A percentile compares a stretch with the other conserved stretches of the same genome.
These are phyloP conservation scores for Leucoptera coffeella DNA, from an alignment of 2,888 invertebrate species.

Conservation along the genomic window DNA sequence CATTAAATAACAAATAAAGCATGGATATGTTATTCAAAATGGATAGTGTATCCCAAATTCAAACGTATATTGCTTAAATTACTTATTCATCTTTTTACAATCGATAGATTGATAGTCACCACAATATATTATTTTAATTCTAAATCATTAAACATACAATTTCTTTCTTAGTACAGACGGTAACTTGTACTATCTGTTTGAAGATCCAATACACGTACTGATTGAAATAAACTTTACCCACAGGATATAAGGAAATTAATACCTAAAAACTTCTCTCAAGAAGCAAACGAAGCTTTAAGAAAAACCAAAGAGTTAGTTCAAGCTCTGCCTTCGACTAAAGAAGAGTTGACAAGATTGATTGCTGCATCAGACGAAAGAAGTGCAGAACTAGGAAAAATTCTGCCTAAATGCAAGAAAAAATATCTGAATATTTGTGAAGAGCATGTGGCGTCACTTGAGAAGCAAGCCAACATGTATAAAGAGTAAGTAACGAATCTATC, in stretches of 20 bases:
- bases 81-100: no score
- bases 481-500: no score
- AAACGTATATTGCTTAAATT: no score
- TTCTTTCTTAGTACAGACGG: no score
- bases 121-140: not conserved
- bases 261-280: slow-evolving; percentile 23
- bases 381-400: slow-evolving; percentile 54
- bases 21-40: no score
- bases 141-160: not conserved
- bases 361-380: slow-evolving; percentile 50
- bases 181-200: no score
- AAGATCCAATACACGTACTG: no score
- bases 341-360: slow-evolving; percentile 24
- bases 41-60: no score
- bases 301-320: slow-evolving; percentile 18
- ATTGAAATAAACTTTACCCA: no score
- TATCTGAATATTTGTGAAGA: slow-evolving; percentile 58
- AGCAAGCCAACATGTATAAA: slow-evolving; percentile 59
- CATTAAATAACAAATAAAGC: no score
- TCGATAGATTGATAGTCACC: no score
- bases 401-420: slow-evolving; percentile 54
- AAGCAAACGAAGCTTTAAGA: slow-evolving; percentile 15
- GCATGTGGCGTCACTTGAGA: slow-evolving; percentile 62
- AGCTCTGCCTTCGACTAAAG: slow-evolving; percentile 16
- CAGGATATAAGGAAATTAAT: slow-evolving; percentile 23